These are phyloP conservation scores for Tineola bisselliella DNA, from an alignment of 2,888 invertebrate genomes.

Conservation along the genomic window DNA sequence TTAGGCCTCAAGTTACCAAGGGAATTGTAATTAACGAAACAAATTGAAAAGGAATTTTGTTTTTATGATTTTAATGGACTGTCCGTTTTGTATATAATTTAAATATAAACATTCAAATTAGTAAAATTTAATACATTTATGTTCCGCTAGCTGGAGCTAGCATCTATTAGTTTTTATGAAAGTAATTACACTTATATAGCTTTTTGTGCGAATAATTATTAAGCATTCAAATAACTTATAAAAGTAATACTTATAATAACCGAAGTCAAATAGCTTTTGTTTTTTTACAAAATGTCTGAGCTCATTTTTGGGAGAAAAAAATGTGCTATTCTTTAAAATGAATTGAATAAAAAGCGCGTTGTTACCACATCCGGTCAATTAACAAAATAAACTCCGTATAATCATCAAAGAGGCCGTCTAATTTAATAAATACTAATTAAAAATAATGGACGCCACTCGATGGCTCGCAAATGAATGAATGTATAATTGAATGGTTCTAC, in stretches of 20 bases:
- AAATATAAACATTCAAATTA: not conserved
- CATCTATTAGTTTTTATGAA: too few species aligned
- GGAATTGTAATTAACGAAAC: slow-evolving; percentile 12
- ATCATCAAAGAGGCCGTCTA: slow-evolving; percentile 37
- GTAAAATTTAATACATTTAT: not conserved
- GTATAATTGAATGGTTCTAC: slow-evolving; percentile 52
- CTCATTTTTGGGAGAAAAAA: not conserved
- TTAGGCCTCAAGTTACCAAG: slow-evolving; percentile 5
- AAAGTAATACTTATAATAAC: too few species aligned
- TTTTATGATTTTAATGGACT: slow-evolving; percentile 11
- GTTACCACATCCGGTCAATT: slow-evolving; percentile 15
- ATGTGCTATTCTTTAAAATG: not conserved
- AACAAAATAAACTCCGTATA: slow-evolving; percentile 23
- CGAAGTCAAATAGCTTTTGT: too few species aligned
- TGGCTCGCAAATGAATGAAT: slow-evolving; percentile 50
- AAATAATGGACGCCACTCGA: slow-evolving; percentile 50
- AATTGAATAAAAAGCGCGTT: not conserved
- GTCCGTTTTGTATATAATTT: not conserved
- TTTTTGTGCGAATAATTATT: too few species aligned
- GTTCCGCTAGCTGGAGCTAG: not conserved
- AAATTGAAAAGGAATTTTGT: slow-evolving; percentile 11
- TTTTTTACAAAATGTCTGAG: not conserved
- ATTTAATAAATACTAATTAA: slow-evolving; percentile 45
- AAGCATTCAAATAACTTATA: too few species aligned
- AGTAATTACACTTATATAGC: too few species aligned